These are phyloP conservation scores for Callimorpha dominula DNA, from an alignment of 2,888 invertebrate genomes.

Conservation along the genomic window DNA sequence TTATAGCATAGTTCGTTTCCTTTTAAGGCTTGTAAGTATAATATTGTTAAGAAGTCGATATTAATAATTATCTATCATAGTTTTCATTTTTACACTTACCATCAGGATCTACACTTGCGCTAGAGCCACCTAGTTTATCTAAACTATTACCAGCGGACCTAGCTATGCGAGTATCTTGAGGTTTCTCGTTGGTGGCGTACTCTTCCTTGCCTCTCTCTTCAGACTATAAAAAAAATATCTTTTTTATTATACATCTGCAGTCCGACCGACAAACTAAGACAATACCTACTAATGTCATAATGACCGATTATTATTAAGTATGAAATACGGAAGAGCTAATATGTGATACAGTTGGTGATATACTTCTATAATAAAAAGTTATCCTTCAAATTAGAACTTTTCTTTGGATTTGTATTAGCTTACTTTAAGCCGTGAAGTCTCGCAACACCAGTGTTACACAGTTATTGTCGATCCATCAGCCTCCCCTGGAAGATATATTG, in stretches of 20 bases:
- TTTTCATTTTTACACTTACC: conserved; percentile 59
- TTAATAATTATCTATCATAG: not conserved
- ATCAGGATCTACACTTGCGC: conserved; percentile 88
- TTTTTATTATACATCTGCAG: no score
- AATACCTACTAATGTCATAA: not conserved
- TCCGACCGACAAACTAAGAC: no score
- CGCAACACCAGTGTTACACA: not conserved
- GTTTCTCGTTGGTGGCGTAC: conserved; percentile 84
- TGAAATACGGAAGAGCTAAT: no score
- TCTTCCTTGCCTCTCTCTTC: conserved; percentile 92
- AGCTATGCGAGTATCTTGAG: conserved; percentile 84
- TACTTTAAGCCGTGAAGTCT: not conserved
- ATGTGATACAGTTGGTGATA: no score
- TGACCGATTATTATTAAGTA: no score
- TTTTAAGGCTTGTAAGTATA: not conserved
- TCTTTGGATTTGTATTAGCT: not conserved
- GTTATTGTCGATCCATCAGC: not conserved
- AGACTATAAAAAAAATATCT: conserved; percentile 74
- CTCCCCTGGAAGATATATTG: not conserved
- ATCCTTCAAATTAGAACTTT: no score
- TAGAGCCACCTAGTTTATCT: conserved; percentile 89
- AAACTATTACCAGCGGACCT: conserved; percentile 91
- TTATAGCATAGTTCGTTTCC: not conserved
- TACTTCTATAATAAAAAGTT: no score
- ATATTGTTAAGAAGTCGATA: not conserved